Conservation (phyloP, 30 jellyfish, hydroid and myxozoan species). For the Clytia hemisphaerica region DNA sequence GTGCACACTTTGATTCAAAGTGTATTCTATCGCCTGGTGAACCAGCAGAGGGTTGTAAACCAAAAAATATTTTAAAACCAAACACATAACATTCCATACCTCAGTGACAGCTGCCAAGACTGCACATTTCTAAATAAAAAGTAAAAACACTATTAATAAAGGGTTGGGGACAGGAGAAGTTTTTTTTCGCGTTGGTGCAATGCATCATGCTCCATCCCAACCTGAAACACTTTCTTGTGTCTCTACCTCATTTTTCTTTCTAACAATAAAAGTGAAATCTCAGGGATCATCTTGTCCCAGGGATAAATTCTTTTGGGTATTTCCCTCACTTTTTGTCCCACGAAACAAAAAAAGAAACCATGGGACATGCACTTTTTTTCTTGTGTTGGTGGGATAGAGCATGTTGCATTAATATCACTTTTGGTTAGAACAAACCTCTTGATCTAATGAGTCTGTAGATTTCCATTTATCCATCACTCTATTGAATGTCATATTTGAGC, state of each 20-base stretch:
- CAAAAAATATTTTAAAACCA: background rate
- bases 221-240: no score
- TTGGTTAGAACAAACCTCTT: constrained; percentile 55
- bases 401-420: no score
- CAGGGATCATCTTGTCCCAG: no score
- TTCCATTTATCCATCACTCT: constrained; percentile 77
- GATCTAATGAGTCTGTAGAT: constrained; percentile 61
- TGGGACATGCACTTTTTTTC: background rate
- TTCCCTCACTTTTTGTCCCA: no score
- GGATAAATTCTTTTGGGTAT: no score
- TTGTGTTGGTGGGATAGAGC: background rate
- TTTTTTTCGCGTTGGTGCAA: no score
- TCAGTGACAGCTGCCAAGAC: constrained; percentile 98
- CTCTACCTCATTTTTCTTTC: no score
- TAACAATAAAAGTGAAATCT: no score
- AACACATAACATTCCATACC: constrained; percentile 28
- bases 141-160: background rate
- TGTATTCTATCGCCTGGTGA: background rate
- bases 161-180: no score
- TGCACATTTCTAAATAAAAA: constrained; percentile 78
- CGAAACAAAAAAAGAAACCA: background rate
- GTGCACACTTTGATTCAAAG: no score
- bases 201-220: no score
- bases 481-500: constrained; percentile 82
- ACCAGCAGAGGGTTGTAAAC: background rate